Base-by-base conservation (phyloP, 2,888 invertebrate genomes). In the Phortica okadai region DNA sequence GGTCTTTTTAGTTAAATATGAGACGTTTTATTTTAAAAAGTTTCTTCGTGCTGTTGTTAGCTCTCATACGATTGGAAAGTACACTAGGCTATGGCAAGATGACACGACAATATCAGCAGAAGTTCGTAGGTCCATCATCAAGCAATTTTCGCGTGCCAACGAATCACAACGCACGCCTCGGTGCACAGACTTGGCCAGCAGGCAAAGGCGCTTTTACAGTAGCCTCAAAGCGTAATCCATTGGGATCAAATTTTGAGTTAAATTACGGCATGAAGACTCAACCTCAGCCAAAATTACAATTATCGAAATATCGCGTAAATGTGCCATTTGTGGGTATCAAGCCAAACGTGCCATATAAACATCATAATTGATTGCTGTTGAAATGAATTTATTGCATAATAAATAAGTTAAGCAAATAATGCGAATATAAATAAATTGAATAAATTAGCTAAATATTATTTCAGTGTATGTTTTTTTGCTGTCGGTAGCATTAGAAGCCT, bases 321-420 rank as follows among this genome's bases (percentile, higher is more conserved):
- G 42, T 41, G 16, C 67, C 62, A 62, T 62, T n/a, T 14, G 50
- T 21, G 70, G 45, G 45, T 7, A 21, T n/a, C 8, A 70, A 70
- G 70, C 70, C 45, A 14, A 33, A 56, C 2, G 21, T 54, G 25
- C 14, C 33, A 56, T 54, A 72, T n/a, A 33, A 59, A 25, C 59
- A n/a, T 5, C 59, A 59, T 59, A 59, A 41, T 44, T 69, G 45
- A 45, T n/a, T 45, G 69, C 44, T n/a, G 7, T 44, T 67, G 0
- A 14, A 67, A 42, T 16, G 11, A 67, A 21, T 45, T 69, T 76
- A 76, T 83, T 78, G 79, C 81, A 78, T 84, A 85, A 87, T 87
- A 86, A 86, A 84, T 75, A 70, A 70, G 21, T 87, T 80, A 79
- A 83, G 84, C 87, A 80, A 86, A 87, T 78, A 74, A 56, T 59